These are phyloP conservation scores for Drosophila parvula DNA, from an alignment of 1,140 invertebrate genomes.

Conservation along the genomic window DNA sequence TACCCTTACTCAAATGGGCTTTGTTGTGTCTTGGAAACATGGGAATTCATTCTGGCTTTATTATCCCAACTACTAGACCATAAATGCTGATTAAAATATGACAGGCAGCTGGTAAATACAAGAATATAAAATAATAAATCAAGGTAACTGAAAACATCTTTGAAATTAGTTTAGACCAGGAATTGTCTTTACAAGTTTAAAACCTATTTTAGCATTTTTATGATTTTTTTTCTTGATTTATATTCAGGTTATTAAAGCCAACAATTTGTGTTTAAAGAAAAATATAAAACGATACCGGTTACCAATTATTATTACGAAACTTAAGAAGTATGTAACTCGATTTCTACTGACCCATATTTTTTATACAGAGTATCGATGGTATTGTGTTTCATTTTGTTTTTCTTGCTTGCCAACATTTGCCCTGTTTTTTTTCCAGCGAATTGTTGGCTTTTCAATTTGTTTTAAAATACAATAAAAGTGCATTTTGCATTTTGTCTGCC, in stretches of 20 bases:
- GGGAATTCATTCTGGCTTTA: conserved; percentile 28
- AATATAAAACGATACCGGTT: not conserved
- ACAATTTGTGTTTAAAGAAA: not conserved
- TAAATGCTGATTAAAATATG: conserved; percentile 29
- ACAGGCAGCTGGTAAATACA: conserved; percentile 2
- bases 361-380: conserved; percentile 31
- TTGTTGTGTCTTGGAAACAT: conserved; percentile 22
- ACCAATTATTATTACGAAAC: not conserved
- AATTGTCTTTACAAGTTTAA: not conserved
- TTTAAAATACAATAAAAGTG: conserved; percentile 81
- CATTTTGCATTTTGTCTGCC: conserved; percentile 77
- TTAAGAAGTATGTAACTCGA: not conserved
- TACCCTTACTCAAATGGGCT: conserved; percentile 30
- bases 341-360: not conserved
- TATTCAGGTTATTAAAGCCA: not conserved
- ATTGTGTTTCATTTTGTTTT: conserved; percentile 21
- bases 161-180: not conserved
- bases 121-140: conserved; percentile 5
- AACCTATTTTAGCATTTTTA: not conserved
- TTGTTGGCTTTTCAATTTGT: conserved; percentile 78
- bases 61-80: conserved; percentile 27
- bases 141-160: conserved; percentile 22
- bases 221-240: too few species aligned
- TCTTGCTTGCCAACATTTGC: conserved; percentile 7
- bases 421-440: conserved; percentile 36